Conservation (phyloP, 2,888 invertebrate genomes). For the Shargacucullia verbasci region DNA sequence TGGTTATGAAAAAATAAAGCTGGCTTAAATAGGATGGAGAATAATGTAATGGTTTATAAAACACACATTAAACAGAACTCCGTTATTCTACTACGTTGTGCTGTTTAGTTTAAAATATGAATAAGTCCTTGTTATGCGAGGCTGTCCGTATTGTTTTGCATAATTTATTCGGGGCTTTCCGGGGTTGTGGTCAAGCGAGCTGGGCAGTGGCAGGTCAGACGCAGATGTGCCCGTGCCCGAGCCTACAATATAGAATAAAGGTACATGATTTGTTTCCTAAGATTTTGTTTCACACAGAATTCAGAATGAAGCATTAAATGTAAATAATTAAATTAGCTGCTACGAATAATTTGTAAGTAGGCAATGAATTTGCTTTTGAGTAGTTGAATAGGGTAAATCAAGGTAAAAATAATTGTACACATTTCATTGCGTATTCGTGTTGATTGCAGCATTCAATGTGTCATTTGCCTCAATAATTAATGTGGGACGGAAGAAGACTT, state of each 20-base stretch:
- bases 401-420: too few species aligned
- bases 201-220: conserved; percentile 29
- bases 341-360: conserved; percentile 1
- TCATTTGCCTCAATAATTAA: too few species aligned
- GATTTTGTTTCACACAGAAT: conserved; percentile 32
- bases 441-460: too few species aligned
- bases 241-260: conserved; percentile 13
- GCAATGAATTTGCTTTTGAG: background rate
- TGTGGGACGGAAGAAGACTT: too few species aligned
- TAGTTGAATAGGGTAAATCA: too few species aligned
- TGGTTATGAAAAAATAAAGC: too few species aligned
- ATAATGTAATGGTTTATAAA: too few species aligned
- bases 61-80: background rate
- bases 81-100: background rate
- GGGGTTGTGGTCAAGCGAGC: conserved; percentile 37
- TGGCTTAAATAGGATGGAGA: too few species aligned
- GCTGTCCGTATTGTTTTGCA: conserved; percentile 55
- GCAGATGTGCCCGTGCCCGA: conserved; percentile 31
- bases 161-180: conserved; percentile 61
- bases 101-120: conserved; percentile 42
- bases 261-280: conserved; percentile 20
- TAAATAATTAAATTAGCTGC: conserved; percentile 20
- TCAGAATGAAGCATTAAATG: conserved; percentile 6
- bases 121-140: conserved; percentile 43
- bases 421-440: too few species aligned